Conservation (phyloP, 2,113 vertebrate genomes). For the Microcebus murinus region DNA sequence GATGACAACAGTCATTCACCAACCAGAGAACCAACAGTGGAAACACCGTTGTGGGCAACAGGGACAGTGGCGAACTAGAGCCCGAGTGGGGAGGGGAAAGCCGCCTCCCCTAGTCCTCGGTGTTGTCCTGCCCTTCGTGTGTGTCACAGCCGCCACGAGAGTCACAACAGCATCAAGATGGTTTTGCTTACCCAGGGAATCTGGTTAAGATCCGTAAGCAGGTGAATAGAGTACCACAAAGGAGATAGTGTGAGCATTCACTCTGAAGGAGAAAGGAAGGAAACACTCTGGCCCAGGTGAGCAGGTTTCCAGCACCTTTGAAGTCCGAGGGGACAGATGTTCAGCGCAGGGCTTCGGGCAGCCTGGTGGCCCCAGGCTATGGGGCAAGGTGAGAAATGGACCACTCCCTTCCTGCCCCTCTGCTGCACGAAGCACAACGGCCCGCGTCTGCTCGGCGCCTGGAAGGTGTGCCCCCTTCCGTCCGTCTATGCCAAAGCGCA, state of each 20-base stretch:
- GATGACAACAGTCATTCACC: background rate
- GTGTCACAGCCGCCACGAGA: too few relatives aligned
- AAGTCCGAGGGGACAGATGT: background rate
- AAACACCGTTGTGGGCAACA: background rate
- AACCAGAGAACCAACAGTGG: background rate
- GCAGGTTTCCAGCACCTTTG: background rate
- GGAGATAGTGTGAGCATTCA: background rate
- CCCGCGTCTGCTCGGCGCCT: background rate
- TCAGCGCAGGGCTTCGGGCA: too few relatives aligned
- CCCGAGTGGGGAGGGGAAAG: rapidly evolving
- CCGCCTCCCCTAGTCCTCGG: too few relatives aligned
- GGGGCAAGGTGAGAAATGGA: background rate
- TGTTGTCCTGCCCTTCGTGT: too few relatives aligned
- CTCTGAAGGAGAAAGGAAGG: background rate
- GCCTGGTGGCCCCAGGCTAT: too few relatives aligned
- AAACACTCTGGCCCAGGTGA: background rate
- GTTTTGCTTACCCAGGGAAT: background rate
- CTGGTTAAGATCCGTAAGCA: background rate
- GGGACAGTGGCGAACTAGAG: background rate
- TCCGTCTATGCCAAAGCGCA: background rate
- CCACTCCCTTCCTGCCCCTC: background rate
- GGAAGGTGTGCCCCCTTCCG: background rate
- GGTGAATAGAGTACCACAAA: background rate
- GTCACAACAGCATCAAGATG: background rate
- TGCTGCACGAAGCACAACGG: background rate